Base-by-base conservation (phyloP, 2,113 vertebrate species). In the Seriola dumerili region DNA sequence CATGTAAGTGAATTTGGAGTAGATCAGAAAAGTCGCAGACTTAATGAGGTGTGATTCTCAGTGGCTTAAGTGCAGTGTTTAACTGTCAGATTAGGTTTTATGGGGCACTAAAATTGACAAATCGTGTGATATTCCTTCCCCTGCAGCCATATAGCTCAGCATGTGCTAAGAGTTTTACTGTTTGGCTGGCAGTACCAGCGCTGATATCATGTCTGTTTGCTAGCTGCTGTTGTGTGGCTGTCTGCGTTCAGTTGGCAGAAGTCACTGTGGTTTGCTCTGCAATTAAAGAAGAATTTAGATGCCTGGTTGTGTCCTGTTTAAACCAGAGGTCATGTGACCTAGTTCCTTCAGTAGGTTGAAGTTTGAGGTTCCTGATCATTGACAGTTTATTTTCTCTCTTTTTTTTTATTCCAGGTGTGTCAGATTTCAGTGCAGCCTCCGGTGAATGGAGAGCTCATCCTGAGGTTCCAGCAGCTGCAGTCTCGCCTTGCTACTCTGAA, bases 401-500 rank as follows among this genome's bases (percentile, higher is more conserved):
- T 36, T 4, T 29, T 29, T 29, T 29, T 29, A 29, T 36, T 36
- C 34, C 34, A 99, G 98, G 96, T 99, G 85, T 97, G 97, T 92
- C 98, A 99, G 91, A 95, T 99, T 84, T 97, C 97, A 13, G 97
- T 97, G 72, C 98, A 99, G 91, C 98, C 98, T 44, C 96, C 98
- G 0, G 96, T 99, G 63, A 98, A 98, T 34, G 97, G 96, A 0
- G 98, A 99, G 76, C 96, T 99, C 66, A 96, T 99, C 93, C 94
- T 99, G 58, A 95, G 98, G 57, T 97, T 98, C 91, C 98, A 99
- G 88, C 98, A 99, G 77, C 96, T 99, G 14, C 98, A 99, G 93
- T 99, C 98, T 16, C 96, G 98, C 23, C 91, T 99, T 69, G 93
- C 98, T 61, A 99, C 97, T 0, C 96, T 99, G 78, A 99, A 98